phyloP scores from a whole-genome alignment of 2,797 vertebrate species.

The Poliocrania exsul region DNA sequence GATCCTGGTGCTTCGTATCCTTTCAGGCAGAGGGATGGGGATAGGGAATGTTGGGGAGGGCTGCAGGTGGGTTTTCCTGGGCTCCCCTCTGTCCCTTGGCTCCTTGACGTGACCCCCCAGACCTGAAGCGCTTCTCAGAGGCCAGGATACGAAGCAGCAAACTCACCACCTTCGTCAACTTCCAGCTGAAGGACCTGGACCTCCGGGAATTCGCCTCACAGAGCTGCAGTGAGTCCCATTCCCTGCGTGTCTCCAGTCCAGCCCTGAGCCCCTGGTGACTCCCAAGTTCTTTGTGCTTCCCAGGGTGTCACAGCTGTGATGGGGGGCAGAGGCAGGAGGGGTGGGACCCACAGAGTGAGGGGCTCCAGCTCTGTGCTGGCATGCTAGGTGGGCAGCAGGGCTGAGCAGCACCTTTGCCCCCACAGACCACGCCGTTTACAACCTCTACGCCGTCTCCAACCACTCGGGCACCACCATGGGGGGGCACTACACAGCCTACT shows the following conservation, averaged over 20 bases:
- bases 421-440: conserved; percentile 87
- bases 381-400: fast-evolving
- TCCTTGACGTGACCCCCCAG: conserved; percentile 82
- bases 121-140: conserved; percentile 96
- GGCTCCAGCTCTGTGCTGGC: background rate
- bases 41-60: background rate
- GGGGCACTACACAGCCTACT: conserved; percentile 95
- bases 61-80: fast-evolving
- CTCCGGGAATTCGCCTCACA: conserved; percentile 90
- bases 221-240: conserved; percentile 84
- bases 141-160: conserved; percentile 89
- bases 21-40: background rate
- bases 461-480: conserved; percentile 93
- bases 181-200: conserved; percentile 93
- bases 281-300: fast-evolving
- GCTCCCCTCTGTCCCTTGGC: background rate
- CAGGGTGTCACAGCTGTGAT: fast-evolving
- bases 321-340: background rate
- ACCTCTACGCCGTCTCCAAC: conserved; percentile 95
- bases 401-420: background rate
- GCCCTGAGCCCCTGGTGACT: background rate
- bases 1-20: conserved; percentile 97
- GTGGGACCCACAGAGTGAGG: background rate
- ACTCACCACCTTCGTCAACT: conserved; percentile 92
- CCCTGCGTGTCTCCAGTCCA: fast-evolving